A percentile compares a stretch with the other conserved stretches of the same genome.
These are phyloP conservation scores for Eupeodes luniger DNA, from an alignment of 2,888 invertebrate species.

Conservation along the genomic window DNA sequence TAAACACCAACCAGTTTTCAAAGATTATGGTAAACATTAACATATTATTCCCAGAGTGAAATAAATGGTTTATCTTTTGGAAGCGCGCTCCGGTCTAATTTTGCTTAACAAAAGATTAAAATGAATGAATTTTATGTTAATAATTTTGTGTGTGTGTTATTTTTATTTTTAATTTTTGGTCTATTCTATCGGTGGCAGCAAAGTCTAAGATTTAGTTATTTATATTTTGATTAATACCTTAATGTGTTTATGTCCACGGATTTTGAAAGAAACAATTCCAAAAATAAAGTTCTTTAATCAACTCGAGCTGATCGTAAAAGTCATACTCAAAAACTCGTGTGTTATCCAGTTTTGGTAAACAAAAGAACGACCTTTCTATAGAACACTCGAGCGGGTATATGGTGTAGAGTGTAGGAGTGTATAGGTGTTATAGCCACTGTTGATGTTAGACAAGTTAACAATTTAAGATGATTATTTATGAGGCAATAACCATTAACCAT, in stretches of 20 bases:
- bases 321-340: neutral
- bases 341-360: slow-evolving; percentile 9
- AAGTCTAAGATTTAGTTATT: slow-evolving; percentile 25
- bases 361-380: neutral
- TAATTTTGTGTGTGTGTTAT: neutral
- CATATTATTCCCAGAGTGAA: slow-evolving; percentile 15
- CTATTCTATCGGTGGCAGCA: slow-evolving; percentile 17
- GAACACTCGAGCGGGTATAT: too few species aligned
- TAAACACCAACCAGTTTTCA: slow-evolving; percentile 9
- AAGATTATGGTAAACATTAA: neutral
- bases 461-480: slow-evolving; percentile 54
- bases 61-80: neutral
- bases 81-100: slow-evolving; percentile 37
- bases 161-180: neutral
- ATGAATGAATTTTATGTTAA: slow-evolving; percentile 43
- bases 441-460: slow-evolving; percentile 40
- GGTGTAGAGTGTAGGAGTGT: neutral
- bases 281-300: slow-evolving; percentile 4
- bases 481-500: slow-evolving; percentile 21
- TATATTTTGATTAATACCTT: slow-evolving; percentile 28
- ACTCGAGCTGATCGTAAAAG: neutral
- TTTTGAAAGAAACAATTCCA: neutral
- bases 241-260: slow-evolving; percentile 29
- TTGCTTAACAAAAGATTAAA: slow-evolving; percentile 41
- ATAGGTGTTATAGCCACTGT: slow-evolving; percentile 38